phyloP scores from a whole-genome alignment of 2,888 invertebrate genomes.

The Pyrrhosoma nymphula region DNA sequence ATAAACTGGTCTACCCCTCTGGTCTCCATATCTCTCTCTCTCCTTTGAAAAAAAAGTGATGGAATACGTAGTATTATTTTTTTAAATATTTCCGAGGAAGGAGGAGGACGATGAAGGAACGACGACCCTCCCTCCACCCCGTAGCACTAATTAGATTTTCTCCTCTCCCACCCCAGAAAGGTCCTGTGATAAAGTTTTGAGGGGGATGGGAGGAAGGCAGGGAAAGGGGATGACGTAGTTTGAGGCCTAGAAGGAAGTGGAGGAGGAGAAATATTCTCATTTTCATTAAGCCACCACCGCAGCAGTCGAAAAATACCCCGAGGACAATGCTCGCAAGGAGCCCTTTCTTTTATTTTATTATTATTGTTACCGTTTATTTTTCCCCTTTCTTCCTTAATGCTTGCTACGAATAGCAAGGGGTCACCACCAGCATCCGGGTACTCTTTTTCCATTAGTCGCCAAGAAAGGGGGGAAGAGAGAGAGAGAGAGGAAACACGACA shows the following conservation, averaged over 20 bases:
- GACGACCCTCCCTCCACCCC: neutral
- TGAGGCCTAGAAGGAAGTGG: too few relatives aligned
- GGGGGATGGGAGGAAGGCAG: neutral
- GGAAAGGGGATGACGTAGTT: neutral
- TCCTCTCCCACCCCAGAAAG: conserved; percentile 6
- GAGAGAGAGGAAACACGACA: neutral
- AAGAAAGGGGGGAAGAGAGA: neutral
- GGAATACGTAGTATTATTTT: neutral
- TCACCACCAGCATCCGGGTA: neutral
- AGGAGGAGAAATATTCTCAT: conserved; percentile 50
- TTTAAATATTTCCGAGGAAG: conserved; percentile 3
- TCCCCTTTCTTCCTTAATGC: neutral
- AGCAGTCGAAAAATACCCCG: conserved; percentile 43
- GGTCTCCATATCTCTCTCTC: neutral
- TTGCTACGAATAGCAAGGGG: neutral
- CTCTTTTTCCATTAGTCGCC: conserved; percentile 12
- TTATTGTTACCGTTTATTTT: neutral
- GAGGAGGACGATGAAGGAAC: conserved; percentile 7
- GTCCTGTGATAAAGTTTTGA: conserved; percentile 53
- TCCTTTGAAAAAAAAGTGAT: conserved; percentile 13
- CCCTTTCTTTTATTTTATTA: neutral
- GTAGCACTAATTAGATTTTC: conserved; percentile 41
- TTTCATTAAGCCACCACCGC: conserved; percentile 47
- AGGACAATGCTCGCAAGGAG: conserved; percentile 10
- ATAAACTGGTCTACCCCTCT: neutral